Evolutionary conservation across 2,113 vertebrate genomes (phyloP), one percentile per base, ranked within the genome.

Genomic region (Calypte anna): DNA sequence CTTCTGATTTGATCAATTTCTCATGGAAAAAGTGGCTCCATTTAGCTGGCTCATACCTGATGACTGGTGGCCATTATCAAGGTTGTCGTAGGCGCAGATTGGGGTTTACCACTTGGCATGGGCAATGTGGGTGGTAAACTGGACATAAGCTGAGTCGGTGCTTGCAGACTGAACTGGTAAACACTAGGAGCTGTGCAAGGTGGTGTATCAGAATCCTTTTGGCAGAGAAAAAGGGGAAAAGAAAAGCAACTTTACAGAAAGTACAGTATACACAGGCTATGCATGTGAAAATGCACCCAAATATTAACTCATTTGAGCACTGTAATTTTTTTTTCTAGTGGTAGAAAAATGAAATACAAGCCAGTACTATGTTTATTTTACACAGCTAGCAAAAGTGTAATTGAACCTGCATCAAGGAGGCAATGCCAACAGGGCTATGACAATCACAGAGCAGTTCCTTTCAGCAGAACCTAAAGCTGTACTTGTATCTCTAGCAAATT

Each of bases 181-280:
- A 99, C 95, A 63, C 96, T 95, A 63, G 98, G 98, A 14, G 98
- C 96, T 31, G 97, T 97, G 95, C 98, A 99, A 70, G 99, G 98
- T 12, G 98, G 96, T 16, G 99, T 99, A 98, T 99, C 99, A 2
- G 99, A 99, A 96, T 99, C 99, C 99, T 99, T 97, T 74, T 69
- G 91, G 93, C 91, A 96, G 91, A 69, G 80, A 94, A 84, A 82
- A 91, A 94, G 91, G 81, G 78, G 91, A 78, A 87, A 94, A 92
- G 75, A 85, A 66, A 90, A 96, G 96, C 92, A 96, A 86, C 96
- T 96, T 97, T 90, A 96, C 90, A 93, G 54, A 95, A 95, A 93
- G 91, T 40, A 89, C 91, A 80, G 67, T 21, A 93, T 91, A 96
- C 70, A 82, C 67, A 95, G 61, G 58, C 93, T 95, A 90, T 24